Evolutionary conservation across 2,888 invertebrate genomes (phyloP).

Genomic region (Hemistola chrysoprasaria): DNA sequence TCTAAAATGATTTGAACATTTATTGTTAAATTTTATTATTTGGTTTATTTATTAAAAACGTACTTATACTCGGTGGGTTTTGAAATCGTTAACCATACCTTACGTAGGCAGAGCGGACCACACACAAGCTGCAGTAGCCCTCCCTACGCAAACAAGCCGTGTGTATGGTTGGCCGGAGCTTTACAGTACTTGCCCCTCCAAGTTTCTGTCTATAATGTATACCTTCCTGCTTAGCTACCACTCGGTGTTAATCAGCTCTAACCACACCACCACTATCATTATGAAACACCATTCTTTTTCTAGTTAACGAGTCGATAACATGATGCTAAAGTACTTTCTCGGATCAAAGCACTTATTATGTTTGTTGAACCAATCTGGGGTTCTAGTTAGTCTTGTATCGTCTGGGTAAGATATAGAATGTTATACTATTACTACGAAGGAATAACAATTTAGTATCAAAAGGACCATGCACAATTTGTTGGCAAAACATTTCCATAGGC

Average conservation of each 20-base stretch:
- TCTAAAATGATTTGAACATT: conserved; percentile 9
- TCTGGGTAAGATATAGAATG: not conserved
- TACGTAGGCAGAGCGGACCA: conserved; percentile 56
- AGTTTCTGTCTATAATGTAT: conserved; percentile 55
- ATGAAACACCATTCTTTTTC: conserved; percentile 68
- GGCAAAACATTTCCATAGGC: conserved; percentile 51
- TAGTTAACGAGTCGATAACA: conserved; percentile 67
- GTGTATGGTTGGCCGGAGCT: conserved; percentile 54
- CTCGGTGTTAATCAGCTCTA: conserved; percentile 65
- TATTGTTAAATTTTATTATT: conserved; percentile 14
- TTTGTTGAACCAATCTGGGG: conserved; percentile 36
- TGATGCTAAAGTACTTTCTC: conserved; percentile 48
- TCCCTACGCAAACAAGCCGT: conserved; percentile 65
- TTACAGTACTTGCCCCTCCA: conserved; percentile 44
- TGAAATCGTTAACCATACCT: conserved; percentile 30
- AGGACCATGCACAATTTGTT: conserved; percentile 38
- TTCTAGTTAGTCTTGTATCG: conserved; percentile 15
- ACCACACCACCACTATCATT: conserved; percentile 68
- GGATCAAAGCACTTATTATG: conserved; percentile 47
- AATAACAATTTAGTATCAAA: not conserved
- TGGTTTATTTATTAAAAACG: conserved; percentile 20
- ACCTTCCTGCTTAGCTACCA: conserved; percentile 56
- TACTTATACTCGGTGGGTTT: conserved; percentile 33
- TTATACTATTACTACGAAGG: not conserved
- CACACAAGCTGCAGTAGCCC: conserved; percentile 60